These are phyloP conservation scores for Drosophila gunungcola DNA, from an alignment of 1,140 invertebrate species.

Conservation along the genomic window DNA sequence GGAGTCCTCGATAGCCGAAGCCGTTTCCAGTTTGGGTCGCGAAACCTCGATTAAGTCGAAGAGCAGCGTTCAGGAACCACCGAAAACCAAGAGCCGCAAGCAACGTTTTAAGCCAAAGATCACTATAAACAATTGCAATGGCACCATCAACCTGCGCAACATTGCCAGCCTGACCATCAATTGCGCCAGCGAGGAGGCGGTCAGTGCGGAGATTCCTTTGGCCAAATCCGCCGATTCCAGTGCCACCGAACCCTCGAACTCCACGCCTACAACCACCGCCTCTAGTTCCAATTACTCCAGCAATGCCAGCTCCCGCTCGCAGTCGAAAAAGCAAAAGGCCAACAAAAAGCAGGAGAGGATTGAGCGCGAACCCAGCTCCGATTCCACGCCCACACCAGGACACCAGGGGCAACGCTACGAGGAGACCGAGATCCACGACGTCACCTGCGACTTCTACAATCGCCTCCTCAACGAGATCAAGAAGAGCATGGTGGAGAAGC, in stretches of 20 bases:
- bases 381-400: conserved; percentile 27
- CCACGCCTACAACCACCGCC: conserved; percentile 53
- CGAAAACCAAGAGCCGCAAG: conserved; percentile 53
- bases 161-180: conserved; percentile 83
- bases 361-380: conserved; percentile 8
- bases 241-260: conserved; percentile 34
- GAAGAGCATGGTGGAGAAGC: conserved; percentile 73
- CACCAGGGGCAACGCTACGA: conserved; percentile 32
- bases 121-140: conserved; percentile 84
- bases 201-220: conserved; percentile 67
- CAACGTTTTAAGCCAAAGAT: conserved; percentile 80
- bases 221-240: conserved; percentile 34
- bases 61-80: conserved; percentile 35
- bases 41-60: conserved; percentile 51
- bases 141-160: conserved; percentile 82
- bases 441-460: conserved; percentile 82
- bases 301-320: conserved; percentile 74
- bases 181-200: conserved; percentile 74
- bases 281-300: conserved; percentile 76
- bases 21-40: conserved; percentile 71
- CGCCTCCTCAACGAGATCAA: conserved; percentile 81
- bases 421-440: conserved; percentile 56
- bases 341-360: conserved; percentile 29
- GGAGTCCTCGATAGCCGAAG: conserved; percentile 80
- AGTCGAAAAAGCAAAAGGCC: conserved; percentile 72